These are phyloP conservation scores for Pyxicephalus adspersus DNA, from an alignment of 2,113 vertebrate genomes.

Conservation along the genomic window DNA sequence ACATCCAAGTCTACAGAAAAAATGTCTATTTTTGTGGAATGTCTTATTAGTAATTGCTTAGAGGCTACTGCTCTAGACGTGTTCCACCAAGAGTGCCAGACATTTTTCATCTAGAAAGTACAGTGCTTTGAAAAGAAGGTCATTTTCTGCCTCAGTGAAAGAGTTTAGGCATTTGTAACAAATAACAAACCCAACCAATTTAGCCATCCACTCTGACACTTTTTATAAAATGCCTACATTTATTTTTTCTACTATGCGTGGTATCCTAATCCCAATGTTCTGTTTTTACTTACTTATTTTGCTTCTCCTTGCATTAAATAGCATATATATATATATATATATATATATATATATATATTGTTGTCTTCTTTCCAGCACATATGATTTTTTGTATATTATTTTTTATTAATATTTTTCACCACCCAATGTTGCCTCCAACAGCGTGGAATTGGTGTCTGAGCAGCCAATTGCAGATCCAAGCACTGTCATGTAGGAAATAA, in stretches of 20 bases:
- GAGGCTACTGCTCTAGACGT: constrained; percentile 11
- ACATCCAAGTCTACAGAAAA: background rate
- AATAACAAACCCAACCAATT: constrained; percentile 21
- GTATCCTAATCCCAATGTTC: too few species aligned
- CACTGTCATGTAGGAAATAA: too few species aligned
- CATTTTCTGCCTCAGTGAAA: constrained; percentile 30
- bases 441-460: too few species aligned
- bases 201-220: background rate
- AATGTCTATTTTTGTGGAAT: background rate
- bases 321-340: too few species aligned
- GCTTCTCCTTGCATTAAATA: too few species aligned
- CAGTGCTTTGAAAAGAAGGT: constrained; percentile 18
- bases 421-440: too few species aligned
- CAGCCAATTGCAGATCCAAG: too few species aligned
- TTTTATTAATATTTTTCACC: too few species aligned
- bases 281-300: too few species aligned
- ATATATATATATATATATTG: too few species aligned
- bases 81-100: constrained; percentile 1
- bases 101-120: constrained; percentile 34
- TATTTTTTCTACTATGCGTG: background rate
- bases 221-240: background rate
- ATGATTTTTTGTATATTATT: too few species aligned
- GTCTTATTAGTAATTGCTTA: constrained; percentile 27
- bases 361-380: too few species aligned
- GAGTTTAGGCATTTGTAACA: constrained; percentile 33